These are phyloP conservation scores for Pygoscelis antarcticus DNA, from an alignment of 2,113 vertebrate species.

Conservation along the genomic window DNA sequence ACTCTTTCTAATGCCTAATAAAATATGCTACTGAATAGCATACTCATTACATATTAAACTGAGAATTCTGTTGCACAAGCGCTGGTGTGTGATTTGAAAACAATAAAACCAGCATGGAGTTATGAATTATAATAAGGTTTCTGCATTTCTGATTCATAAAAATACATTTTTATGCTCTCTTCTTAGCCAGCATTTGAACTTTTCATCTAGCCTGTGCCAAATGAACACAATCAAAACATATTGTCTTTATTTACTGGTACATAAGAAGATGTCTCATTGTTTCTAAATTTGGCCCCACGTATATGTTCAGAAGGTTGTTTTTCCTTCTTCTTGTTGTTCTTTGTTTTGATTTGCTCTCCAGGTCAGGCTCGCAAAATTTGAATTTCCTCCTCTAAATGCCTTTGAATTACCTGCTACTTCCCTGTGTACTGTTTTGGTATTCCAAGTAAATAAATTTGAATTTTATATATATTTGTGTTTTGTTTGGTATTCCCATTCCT, in stretches of 20 bases:
- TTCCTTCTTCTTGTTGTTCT: not conserved
- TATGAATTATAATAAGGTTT: conserved; percentile 32
- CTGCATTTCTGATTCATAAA: conserved; percentile 30
- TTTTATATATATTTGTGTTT: not conserved
- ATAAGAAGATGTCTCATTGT: not conserved
- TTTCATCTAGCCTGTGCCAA: not conserved
- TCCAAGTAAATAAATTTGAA: not conserved
- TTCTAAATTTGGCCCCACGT: not conserved
- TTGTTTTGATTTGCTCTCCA: not conserved
- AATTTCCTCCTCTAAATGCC: not conserved
- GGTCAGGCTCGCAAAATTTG: not conserved
- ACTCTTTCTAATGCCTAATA: conserved; percentile 28
- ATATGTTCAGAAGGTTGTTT: not conserved
- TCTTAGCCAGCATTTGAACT: conserved; percentile 10
- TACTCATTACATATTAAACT: conserved; percentile 8
- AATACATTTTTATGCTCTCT: not conserved
- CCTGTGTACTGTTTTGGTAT: not conserved
- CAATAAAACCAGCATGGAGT: conserved; percentile 17
- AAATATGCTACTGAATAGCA: not conserved
- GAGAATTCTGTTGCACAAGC: conserved; percentile 1
- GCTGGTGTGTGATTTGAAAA: conserved; percentile 10
- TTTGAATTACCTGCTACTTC: not conserved
- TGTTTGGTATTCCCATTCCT: not conserved
- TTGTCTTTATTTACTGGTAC: not conserved
- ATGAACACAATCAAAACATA: not conserved